phyloP scores from a whole-genome alignment of 2,113 vertebrate species.

The Eulemur rufifrons region DNA sequence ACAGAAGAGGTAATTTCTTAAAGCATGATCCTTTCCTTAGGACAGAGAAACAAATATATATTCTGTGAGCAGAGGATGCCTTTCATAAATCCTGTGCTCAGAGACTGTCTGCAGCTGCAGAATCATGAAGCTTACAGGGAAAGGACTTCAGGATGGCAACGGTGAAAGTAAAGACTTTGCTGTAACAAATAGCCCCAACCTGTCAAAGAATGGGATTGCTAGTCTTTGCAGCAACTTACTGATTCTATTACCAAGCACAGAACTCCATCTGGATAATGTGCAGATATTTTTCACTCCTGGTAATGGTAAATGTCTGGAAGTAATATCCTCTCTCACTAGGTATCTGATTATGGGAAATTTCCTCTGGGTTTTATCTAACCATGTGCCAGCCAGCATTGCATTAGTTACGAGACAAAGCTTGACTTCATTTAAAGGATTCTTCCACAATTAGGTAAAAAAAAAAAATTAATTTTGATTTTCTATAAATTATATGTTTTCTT shows the following conservation, averaged over 20 bases:
- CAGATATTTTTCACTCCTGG: slow-evolving; percentile 39
- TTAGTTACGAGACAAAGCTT: slow-evolving; percentile 80
- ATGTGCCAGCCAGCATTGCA: slow-evolving; percentile 72
- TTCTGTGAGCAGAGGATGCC: not conserved
- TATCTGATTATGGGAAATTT: slow-evolving; percentile 79
- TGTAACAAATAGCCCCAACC: not conserved
- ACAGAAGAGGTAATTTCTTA: not conserved
- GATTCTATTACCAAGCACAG: slow-evolving; percentile 21
- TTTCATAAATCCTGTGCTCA: not conserved
- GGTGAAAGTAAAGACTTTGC: not conserved
- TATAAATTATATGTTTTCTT: slow-evolving; percentile 61
- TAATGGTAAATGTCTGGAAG: slow-evolving; percentile 70
- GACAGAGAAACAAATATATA: not conserved
- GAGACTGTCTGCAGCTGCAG: not conserved
- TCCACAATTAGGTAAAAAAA: slow-evolving; percentile 58
- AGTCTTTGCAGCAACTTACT: not conserved
- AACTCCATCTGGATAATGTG: not conserved
- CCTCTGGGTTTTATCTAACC: slow-evolving; percentile 76
- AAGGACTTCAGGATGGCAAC: not conserved
- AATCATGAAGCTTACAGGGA: not conserved
- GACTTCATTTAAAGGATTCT: slow-evolving; percentile 75
- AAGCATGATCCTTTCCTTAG: not conserved
- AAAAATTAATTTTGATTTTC: slow-evolving; percentile 57
- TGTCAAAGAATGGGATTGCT: not conserved
- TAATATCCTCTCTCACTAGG: slow-evolving; percentile 69